Evolutionary conservation across 1,140 invertebrate species (phyloP), one percentile per base, ranked within the genome.

Genomic region (Eriocheir sinensis): DNA sequence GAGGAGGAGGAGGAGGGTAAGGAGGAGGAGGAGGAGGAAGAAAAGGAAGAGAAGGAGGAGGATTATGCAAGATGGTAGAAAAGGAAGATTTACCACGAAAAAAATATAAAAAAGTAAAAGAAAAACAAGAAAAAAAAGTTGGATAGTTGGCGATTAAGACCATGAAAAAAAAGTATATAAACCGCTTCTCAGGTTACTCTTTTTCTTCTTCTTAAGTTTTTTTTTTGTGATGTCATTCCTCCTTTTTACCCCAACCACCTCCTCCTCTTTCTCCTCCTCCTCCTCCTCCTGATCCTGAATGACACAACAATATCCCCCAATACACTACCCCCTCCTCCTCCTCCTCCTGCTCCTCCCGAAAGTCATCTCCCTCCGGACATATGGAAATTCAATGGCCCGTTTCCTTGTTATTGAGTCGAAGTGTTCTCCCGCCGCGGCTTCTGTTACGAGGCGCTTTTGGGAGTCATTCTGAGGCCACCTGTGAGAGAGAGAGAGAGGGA

Each of bases 311-410:
- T 81, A 8, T 34, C 83, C 34, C 12, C 30, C 86, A 44, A 2
- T 9, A 32, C 9, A 32, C 88, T 44, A 53, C 88, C 34, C 15
- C 88, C 41, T 48, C 44, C n/a, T 32, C 34, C n/a, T 32, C 88
- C 44, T 48, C 44, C 44, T 21, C 88, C 41, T 44, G 32, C 30
- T 53, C 88, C 15, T n/a, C 15, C 41, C 88, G 32, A 89, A 32
- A 89, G 88, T 89, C 88, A 89, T 89, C 88, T 32, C 6, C 8
- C 32, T 9, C 40, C 88, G 88, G 88, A 89, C 88, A 89, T 89
- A 89, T 89, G 88, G 88, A 89, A 89, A 89, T 89, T 89, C 88
- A 89, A 89, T 89, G 88, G 40, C 38, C 12, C 53, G 44, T 34
- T 41, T 17, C 27, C 6, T 6, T 0, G 41, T 89, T 53, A 89